phyloP scores from a whole-genome alignment of 1,140 invertebrate genomes.

The Asobara japonica region DNA sequence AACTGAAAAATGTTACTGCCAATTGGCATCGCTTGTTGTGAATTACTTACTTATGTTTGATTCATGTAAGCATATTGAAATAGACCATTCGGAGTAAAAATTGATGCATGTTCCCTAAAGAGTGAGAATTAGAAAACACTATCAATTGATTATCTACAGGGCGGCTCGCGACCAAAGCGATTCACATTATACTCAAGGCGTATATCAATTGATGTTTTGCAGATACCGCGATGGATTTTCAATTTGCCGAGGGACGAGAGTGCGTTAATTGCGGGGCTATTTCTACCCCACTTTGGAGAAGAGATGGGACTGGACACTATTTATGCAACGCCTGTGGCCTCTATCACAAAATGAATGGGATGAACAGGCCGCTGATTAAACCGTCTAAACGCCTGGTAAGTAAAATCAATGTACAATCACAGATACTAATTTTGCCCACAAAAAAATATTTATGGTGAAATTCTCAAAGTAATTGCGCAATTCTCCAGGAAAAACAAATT shows the following conservation, averaged over 20 bases:
- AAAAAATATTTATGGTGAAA: too few relatives aligned
- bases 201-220: constrained; percentile 45
- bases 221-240: constrained; percentile 83
- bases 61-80: too few relatives aligned
- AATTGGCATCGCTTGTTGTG: too few relatives aligned
- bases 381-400: constrained; percentile 90
- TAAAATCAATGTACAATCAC: constrained; percentile 48
- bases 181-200: not conserved
- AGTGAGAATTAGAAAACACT: too few relatives aligned
- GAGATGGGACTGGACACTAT: constrained; percentile 96
- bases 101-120: too few relatives aligned
- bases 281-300: constrained; percentile 93
- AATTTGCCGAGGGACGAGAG: constrained; percentile 88
- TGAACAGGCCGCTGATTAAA: constrained; percentile 89
- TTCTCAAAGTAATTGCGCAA: too few relatives aligned
- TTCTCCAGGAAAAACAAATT: too few relatives aligned
- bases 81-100: too few relatives aligned
- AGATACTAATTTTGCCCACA: too few relatives aligned
- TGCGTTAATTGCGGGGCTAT: constrained; percentile 98
- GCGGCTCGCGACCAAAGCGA: not conserved
- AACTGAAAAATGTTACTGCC: too few relatives aligned
- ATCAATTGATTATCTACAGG: not conserved
- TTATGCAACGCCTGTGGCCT: constrained; percentile 97
- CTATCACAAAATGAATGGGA: constrained; percentile 96
- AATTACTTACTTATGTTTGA: too few relatives aligned